Evolutionary conservation across 2,888 invertebrate genomes (phyloP).

Genomic region (Perizoma affinitatum): DNA sequence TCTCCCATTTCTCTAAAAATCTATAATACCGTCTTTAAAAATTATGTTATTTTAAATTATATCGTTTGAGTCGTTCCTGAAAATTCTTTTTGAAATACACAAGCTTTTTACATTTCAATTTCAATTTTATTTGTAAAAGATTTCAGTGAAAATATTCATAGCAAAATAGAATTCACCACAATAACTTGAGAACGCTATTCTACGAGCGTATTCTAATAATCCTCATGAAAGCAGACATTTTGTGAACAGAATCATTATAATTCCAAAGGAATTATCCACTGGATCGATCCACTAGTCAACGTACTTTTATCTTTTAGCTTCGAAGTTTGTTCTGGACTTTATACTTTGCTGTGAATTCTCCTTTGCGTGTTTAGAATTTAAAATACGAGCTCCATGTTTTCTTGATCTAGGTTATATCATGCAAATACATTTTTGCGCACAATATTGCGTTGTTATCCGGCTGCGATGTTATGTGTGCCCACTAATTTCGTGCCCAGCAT

Average conservation of each 20-base stretch:
- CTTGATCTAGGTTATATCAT: slow-evolving; percentile 5
- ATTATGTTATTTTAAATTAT: too few relatives aligned
- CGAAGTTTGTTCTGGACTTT: slow-evolving; percentile 11
- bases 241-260: slow-evolving; percentile 36
- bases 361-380: slow-evolving; percentile 7
- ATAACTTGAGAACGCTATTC: slow-evolving; percentile 27
- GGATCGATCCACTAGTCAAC: slow-evolving; percentile 27
- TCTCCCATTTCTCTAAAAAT: too few relatives aligned
- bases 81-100: too few relatives aligned
- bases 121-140: too few relatives aligned
- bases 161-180: slow-evolving; percentile 19
- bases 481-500: too few relatives aligned
- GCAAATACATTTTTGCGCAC: slow-evolving; percentile 1
- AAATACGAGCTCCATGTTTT: background rate
- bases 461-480: too few relatives aligned
- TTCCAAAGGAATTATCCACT: slow-evolving; percentile 32
- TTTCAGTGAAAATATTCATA: background rate
- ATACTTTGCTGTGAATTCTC: slow-evolving; percentile 3
- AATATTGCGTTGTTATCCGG: too few relatives aligned
- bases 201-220: slow-evolving; percentile 33
- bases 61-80: too few relatives aligned
- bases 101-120: too few relatives aligned
- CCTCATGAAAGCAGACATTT: slow-evolving; percentile 29
- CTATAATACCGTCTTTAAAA: too few relatives aligned
- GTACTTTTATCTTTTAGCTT: slow-evolving; percentile 5